phyloP scores from a whole-genome alignment of 1,140 invertebrate species.

The Orchesella cincta region DNA sequence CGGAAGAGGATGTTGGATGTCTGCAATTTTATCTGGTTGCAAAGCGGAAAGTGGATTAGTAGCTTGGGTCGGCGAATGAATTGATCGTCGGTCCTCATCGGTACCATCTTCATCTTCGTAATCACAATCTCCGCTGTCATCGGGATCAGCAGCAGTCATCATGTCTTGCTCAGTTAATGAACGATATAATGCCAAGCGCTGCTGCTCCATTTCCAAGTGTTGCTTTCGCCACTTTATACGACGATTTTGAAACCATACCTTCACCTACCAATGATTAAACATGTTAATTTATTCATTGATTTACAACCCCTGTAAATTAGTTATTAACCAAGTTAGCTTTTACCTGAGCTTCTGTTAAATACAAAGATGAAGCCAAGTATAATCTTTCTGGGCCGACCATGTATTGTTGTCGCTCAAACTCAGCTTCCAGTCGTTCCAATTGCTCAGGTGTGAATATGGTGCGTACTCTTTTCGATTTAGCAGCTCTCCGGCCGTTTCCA shows the following conservation, averaged over 20 bases:
- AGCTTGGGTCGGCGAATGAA: no score
- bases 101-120: no score
- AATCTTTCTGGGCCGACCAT: constrained; percentile 91
- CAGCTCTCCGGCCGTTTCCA: constrained; percentile 17
- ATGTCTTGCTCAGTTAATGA: constrained; percentile 48
- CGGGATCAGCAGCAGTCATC: no score
- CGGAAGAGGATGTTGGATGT: no score
- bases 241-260: constrained; percentile 97
- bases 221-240: constrained; percentile 95
- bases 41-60: no score
- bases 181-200: constrained; percentile 75
- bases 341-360: constrained; percentile 88
- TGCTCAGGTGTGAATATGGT: constrained; percentile 95
- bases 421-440: constrained; percentile 82
- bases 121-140: no score
- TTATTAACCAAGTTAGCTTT: constrained; percentile 38
- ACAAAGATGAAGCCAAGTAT: constrained; percentile 81
- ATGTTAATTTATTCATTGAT: background rate
- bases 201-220: constrained; percentile 86
- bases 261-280: constrained; percentile 66
- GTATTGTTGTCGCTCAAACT: constrained; percentile 91
- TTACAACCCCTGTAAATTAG: background rate
- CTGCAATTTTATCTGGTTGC: no score
- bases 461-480: constrained; percentile 74
- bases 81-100: no score